Evolutionary conservation across 2,113 vertebrate genomes (phyloP).

Genomic region (Chelonoidis abingdonii): DNA sequence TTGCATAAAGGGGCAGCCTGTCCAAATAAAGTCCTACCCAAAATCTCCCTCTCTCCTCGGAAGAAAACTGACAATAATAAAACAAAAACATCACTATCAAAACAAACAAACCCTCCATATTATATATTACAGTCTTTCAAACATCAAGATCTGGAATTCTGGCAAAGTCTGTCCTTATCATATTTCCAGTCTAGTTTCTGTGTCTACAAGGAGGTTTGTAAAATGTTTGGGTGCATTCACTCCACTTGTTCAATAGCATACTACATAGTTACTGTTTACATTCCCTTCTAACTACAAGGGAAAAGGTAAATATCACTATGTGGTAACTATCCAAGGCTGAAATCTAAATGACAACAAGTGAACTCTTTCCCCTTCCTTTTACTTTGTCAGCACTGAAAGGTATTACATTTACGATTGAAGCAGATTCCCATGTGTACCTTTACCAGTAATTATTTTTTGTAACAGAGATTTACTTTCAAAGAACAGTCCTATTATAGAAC

Average conservation of each 20-base stretch:
- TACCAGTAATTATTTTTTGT: background rate
- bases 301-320: background rate
- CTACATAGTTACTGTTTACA: background rate
- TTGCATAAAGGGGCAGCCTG: background rate
- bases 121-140: background rate
- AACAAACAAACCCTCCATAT: background rate
- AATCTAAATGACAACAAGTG: too few species aligned
- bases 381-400: background rate
- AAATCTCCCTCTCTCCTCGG: background rate
- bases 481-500: background rate
- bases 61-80: background rate
- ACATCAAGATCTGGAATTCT: background rate
- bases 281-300: background rate
- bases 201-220: background rate
- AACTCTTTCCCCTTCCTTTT: too few species aligned
- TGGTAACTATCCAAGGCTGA: too few species aligned
- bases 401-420: background rate
- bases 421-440: background rate
- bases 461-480: background rate
- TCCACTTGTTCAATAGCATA: background rate
- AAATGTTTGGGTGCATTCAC: background rate
- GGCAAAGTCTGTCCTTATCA: background rate
- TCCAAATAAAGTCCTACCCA: background rate
- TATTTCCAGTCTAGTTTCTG: background rate
- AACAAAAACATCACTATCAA: background rate